phyloP scores from a whole-genome alignment of 2,797 vertebrate species.

The Alcedo quadribrachys region DNA sequence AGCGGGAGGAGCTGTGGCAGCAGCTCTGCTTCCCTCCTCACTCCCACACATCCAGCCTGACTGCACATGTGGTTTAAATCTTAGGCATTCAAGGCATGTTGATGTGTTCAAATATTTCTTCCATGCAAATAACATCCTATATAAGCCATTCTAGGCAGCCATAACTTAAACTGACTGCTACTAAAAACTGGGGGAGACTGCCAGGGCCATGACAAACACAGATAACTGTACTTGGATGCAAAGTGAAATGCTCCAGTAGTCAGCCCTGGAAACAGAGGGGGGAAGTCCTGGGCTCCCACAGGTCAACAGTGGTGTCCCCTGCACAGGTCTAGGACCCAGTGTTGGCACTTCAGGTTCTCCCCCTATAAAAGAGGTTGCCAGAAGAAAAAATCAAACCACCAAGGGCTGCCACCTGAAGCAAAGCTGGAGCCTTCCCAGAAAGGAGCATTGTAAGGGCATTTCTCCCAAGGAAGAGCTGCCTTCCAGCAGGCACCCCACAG shows the following conservation, averaged over 20 bases:
- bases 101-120: constrained; percentile 15
- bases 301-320: background rate
- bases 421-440: background rate
- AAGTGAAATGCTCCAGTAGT: background rate
- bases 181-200: background rate
- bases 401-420: background rate
- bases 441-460: background rate
- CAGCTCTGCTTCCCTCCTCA: background rate
- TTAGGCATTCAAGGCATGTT: background rate
- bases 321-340: background rate
- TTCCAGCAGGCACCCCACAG: too few relatives aligned
- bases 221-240: background rate
- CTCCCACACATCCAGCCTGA: background rate
- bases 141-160: constrained; percentile 6
- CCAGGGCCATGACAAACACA: background rate
- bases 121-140: constrained; percentile 14
- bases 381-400: background rate
- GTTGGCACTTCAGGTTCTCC: background rate
- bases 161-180: constrained; percentile 34
- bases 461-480: background rate
- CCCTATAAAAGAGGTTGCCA: background rate
- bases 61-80: background rate
- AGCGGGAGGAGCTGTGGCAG: background rate
- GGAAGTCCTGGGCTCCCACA: background rate
- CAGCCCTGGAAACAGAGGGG: background rate